Evolutionary conservation across 2,797 vertebrate genomes (phyloP).

Genomic region (Danio jaintianensis): DNA sequence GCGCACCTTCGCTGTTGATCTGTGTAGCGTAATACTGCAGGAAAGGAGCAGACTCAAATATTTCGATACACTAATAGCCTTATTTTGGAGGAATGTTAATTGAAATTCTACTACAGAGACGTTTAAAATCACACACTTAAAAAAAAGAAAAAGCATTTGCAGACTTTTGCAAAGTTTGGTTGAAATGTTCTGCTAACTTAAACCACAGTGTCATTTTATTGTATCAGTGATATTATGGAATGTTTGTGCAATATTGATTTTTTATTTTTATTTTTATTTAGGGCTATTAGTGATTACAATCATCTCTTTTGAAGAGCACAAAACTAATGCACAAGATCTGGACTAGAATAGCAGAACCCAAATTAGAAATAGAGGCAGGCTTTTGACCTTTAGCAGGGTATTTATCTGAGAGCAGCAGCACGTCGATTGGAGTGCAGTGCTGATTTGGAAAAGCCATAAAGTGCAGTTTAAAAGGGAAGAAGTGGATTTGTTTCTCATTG

Average conservation of each 20-base stretch:
- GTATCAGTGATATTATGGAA: slow-evolving; percentile 6
- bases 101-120: slow-evolving; percentile 3
- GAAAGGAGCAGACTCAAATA: background rate
- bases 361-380: slow-evolving; percentile 51
- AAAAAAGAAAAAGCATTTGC: background rate
- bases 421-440: slow-evolving; percentile 3
- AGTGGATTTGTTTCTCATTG: slow-evolving; percentile 18
- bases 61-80: slow-evolving; percentile 40
- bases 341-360: slow-evolving; percentile 6
- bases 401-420: slow-evolving; percentile 4
- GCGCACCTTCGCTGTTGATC: background rate
- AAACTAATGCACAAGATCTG: slow-evolving; percentile 70
- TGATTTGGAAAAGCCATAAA: slow-evolving; percentile 31
- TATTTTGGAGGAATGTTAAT: slow-evolving; percentile 32
- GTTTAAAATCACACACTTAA: slow-evolving; percentile 11
- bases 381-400: slow-evolving; percentile 44
- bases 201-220: background rate
- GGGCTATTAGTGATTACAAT: slow-evolving; percentile 72
- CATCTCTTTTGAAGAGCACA: slow-evolving; percentile 77
- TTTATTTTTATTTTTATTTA: slow-evolving; percentile 57
- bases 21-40: background rate
- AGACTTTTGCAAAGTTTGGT: background rate
- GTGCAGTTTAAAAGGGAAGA: background rate
- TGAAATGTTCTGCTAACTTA: background rate
- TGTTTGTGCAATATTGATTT: slow-evolving; percentile 56